Percentiles rank a stretch among this genome's conserved stretches.
Evolutionary conservation across 2,113 vertebrate genomes (phyloP).

Genomic region (Larimichthys crocea): DNA sequence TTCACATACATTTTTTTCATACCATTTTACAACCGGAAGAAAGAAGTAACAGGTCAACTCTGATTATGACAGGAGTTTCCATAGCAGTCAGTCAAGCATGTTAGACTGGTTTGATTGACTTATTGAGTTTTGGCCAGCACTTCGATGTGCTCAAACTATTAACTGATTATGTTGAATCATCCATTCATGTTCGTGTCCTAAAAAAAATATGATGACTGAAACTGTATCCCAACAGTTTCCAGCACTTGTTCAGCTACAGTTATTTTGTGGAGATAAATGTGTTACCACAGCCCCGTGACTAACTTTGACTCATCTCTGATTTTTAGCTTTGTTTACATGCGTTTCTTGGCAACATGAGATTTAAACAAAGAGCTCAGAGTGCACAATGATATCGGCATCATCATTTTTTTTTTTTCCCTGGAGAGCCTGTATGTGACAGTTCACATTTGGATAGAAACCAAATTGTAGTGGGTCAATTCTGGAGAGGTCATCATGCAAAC

Average conservation of each 20-base stretch:
- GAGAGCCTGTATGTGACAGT: slow-evolving; percentile 24
- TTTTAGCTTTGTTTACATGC: not conserved
- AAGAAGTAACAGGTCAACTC: not conserved
- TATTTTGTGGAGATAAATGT: not conserved
- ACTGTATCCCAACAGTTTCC: not conserved
- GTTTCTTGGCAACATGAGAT: not conserved
- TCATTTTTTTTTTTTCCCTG: not conserved
- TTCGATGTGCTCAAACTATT: not conserved
- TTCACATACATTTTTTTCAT: not conserved
- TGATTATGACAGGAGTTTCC: not conserved
- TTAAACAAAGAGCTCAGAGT: not conserved
- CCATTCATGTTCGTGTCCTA: not conserved
- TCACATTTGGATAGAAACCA: slow-evolving; percentile 27
- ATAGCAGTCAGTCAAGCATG: not conserved
- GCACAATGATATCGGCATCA: not conserved
- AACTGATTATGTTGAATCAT: not conserved
- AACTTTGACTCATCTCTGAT: not conserved
- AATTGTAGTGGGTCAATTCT: slow-evolving; percentile 24
- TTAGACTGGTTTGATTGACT: not conserved
- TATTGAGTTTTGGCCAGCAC: not conserved
- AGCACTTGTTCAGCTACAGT: not conserved
- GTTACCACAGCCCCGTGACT: not conserved
- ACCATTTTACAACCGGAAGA: not conserved
- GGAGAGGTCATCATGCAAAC: slow-evolving; percentile 50
- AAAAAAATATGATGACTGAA: not conserved